Conservation (phyloP, 1,140 invertebrate genomes). For the Trichonephila clavata region DNA sequence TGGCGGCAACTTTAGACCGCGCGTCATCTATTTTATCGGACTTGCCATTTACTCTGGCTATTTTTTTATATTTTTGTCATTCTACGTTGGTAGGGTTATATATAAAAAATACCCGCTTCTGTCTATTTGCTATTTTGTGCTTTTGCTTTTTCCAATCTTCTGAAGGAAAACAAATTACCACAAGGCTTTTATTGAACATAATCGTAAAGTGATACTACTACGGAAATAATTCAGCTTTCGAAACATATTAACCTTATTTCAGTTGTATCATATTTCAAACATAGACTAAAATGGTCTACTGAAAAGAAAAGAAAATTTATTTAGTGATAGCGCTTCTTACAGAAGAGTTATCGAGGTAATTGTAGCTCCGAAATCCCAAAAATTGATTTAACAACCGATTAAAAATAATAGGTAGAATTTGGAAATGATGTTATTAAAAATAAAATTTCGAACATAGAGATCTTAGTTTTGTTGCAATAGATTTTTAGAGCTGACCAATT, state of each 20-base stretch:
- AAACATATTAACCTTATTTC: not conserved
- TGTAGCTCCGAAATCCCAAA: too few relatives aligned
- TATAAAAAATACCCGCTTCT: not conserved
- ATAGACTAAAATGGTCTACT: not conserved
- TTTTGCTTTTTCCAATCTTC: not conserved
- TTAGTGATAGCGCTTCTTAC: too few relatives aligned
- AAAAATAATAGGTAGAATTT: too few relatives aligned
- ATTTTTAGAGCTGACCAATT: too few relatives aligned
- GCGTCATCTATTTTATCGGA: slow-evolving; percentile 46
- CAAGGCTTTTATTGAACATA: slow-evolving; percentile 16
- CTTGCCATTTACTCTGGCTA: slow-evolving; percentile 14
- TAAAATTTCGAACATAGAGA: too few relatives aligned
- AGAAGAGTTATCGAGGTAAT: too few relatives aligned
- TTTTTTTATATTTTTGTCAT: slow-evolving; percentile 32
- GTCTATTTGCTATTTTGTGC: not conserved
- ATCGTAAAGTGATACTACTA: not conserved
- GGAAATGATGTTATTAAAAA: too few relatives aligned
- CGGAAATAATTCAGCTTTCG: not conserved
- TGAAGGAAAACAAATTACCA: not conserved
- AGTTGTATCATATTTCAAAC: not conserved
- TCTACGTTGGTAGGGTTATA: not conserved
- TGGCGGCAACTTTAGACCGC: slow-evolving; percentile 60
- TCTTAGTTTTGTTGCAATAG: too few relatives aligned
- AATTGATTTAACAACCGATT: too few relatives aligned
- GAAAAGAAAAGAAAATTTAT: not conserved